These are phyloP conservation scores for Ectemnius cavifrons DNA, from an alignment of 2,888 invertebrate species.

Conservation along the genomic window DNA sequence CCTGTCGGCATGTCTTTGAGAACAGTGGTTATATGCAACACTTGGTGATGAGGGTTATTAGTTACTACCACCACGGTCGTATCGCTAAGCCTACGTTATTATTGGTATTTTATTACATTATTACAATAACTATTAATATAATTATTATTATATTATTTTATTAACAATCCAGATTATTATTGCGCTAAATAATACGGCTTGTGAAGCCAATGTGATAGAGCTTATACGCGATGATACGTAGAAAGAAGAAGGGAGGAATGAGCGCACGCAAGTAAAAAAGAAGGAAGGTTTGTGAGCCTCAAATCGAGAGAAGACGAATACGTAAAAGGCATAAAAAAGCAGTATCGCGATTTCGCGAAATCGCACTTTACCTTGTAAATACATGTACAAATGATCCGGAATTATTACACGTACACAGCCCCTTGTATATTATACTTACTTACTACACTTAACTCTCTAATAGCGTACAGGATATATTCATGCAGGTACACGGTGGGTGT, in stretches of 20 bases:
- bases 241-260: slow-evolving; percentile 28
- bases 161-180: slow-evolving; percentile 64
- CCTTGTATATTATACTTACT: slow-evolving; percentile 75
- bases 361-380: slow-evolving; percentile 54
- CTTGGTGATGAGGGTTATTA: slow-evolving; percentile 58
- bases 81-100: slow-evolving; percentile 68
- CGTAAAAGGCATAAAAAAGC: slow-evolving; percentile 16
- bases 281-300: slow-evolving; percentile 12
- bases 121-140: slow-evolving; percentile 61
- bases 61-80: slow-evolving; percentile 63
- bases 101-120: slow-evolving; percentile 67
- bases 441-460: slow-evolving; percentile 74
- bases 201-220: slow-evolving; percentile 78
- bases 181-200: slow-evolving; percentile 74
- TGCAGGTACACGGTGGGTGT: slow-evolving; percentile 28
- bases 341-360: slow-evolving; percentile 29
- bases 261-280: slow-evolving; percentile 33
- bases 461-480: slow-evolving; percentile 68
- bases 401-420: slow-evolving; percentile 57
- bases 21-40: slow-evolving; percentile 20
- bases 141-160: slow-evolving; percentile 65
- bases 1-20: not conserved
- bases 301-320: not conserved
- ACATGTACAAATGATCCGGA: slow-evolving; percentile 63
- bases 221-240: slow-evolving; percentile 74